Conservation (phyloP, 2,888 invertebrate genomes). For the Onchidella celtica region DNA sequence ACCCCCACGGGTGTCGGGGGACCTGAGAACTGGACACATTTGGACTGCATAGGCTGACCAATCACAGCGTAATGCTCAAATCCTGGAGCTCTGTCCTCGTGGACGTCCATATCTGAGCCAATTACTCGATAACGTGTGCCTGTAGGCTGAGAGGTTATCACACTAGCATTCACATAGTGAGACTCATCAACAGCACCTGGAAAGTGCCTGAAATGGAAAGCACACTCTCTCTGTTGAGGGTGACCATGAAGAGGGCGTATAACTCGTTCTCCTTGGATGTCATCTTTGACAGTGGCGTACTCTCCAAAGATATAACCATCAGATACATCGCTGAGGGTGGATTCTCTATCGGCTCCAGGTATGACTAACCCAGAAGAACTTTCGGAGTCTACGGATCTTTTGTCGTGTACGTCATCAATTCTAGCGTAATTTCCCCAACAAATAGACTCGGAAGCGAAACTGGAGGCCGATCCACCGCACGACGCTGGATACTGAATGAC, state of each 20-base stretch:
- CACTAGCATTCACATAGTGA: conserved; percentile 34
- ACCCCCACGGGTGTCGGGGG: conserved; percentile 1
- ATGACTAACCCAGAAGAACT: conserved; percentile 45
- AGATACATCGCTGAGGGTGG: conserved; percentile 27
- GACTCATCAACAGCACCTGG: conserved; percentile 8
- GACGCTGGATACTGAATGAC: neutral
- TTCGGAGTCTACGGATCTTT: conserved; percentile 37
- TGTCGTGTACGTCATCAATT: conserved; percentile 27
- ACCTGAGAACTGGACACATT: neutral
- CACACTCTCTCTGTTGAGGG: neutral
- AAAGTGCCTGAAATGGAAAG: conserved; percentile 30
- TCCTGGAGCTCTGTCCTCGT: neutral
- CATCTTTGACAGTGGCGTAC: conserved; percentile 38
- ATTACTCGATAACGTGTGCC: neutral
- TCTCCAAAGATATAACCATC: conserved; percentile 45
- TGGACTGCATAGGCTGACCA: neutral
- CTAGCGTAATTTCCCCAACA: conserved; percentile 31
- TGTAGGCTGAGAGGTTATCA: neutral
- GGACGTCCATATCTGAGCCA: neutral
- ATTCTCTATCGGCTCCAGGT: conserved; percentile 33
- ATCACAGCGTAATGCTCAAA: conserved; percentile 1
- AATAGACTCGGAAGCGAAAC: neutral
- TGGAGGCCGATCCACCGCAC: neutral
- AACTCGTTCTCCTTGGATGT: neutral
- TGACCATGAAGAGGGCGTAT: conserved; percentile 20